Evolutionary conservation across 1,140 invertebrate genomes (phyloP).

Genomic region (Dreissena polymorpha): DNA sequence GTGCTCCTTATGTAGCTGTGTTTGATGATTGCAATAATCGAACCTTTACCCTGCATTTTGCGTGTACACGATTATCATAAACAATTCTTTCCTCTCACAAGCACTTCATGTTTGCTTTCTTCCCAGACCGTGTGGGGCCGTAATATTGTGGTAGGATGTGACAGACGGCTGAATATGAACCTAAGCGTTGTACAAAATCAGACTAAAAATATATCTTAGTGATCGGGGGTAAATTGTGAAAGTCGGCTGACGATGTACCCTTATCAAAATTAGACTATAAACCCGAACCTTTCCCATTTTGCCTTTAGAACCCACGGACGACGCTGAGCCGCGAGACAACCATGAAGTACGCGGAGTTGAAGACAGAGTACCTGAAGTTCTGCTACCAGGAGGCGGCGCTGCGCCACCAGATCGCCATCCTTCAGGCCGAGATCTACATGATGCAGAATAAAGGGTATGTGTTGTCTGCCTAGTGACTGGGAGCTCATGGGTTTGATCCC

Average conservation of each 20-base stretch:
- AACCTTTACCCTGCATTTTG: background rate
- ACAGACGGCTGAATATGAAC: too few species aligned
- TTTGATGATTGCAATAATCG: background rate
- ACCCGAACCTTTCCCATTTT: too few species aligned
- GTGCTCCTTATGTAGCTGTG: background rate
- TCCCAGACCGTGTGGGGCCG: too few species aligned
- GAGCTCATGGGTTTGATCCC: too few species aligned
- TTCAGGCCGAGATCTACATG: constrained; percentile 48
- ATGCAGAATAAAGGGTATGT: constrained; percentile 43
- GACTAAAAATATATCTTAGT: too few species aligned
- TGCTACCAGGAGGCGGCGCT: constrained; percentile 40
- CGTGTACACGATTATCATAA: background rate
- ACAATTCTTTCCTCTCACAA: background rate
- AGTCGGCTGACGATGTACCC: too few species aligned
- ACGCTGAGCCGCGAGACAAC: constrained; percentile 18
- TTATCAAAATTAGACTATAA: too few species aligned
- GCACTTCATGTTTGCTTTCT: too few species aligned
- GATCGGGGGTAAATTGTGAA: too few species aligned
- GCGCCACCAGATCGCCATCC: constrained; percentile 37
- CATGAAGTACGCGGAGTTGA: constrained; percentile 30
- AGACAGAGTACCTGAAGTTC: constrained; percentile 33
- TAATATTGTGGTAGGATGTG: too few species aligned
- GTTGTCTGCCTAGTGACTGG: background rate
- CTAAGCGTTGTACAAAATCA: too few species aligned
- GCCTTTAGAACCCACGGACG: constrained; percentile 11